Base-by-base conservation (phyloP, 2,113 vertebrate species). In the Sigmodon hispidus region DNA sequence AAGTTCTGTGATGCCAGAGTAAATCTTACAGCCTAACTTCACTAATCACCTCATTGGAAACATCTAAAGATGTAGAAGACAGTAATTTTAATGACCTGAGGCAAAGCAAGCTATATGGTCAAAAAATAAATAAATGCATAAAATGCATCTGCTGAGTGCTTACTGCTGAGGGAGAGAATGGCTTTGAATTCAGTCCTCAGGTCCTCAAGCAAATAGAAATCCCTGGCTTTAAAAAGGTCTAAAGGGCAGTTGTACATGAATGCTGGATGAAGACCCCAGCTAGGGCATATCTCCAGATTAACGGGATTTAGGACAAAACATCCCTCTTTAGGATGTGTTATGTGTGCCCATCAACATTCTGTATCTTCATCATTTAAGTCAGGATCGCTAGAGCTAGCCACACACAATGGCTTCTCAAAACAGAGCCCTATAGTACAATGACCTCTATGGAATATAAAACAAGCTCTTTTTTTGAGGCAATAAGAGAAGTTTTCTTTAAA, bases 21-120 rank as follows among this genome's bases (percentile, higher is more conserved):
- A 73, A 96, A 93, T 94, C 93, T 48, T 96, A 93, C 21, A 43
- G 12, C 95, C 94, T 92, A 97, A 97, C 84, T 93, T 95, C 59
- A 85, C 89, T 95, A 43, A 94, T 94, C 79, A 84, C 50, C 61
- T 91, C 63, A 87, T 89, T 97, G 65, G 79, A 89, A 73, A 75
- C 43, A 93, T 57, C 79, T 96, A 77, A 94, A 95, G 96, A 95
- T 26, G 57, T 63, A 59, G 87, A 93, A 84, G 89, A 77, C 88
- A 86, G 91, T 69, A 2, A 89, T 96, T 96, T 89, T 80, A 94
- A 89, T 10, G 3, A 79, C 59, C 94, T 77, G 87, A 96, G 0
- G 50, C 52, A 96, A 96, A 98, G 43, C 86, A 73, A 96, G 73
- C 72, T 89, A 45, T 59, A 79, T 72, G 93, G 94, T 73, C 91